These are phyloP conservation scores for Schizothorax lantsangensis DNA, from an alignment of 2,797 vertebrate genomes.

Conservation along the genomic window DNA sequence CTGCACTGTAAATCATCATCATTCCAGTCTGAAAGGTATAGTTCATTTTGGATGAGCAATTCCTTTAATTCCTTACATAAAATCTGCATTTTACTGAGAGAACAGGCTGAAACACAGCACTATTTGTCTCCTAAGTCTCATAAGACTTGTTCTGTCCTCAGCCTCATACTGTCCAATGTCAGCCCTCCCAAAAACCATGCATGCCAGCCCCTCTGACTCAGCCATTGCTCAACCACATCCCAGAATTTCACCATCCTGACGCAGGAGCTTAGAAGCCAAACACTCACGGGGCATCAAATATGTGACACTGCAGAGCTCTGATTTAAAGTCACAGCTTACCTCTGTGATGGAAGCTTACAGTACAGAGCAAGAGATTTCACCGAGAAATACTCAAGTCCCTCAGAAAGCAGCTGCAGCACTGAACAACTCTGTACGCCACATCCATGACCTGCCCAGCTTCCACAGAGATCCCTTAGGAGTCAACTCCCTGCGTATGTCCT, in stretches of 20 bases:
- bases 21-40: neutral
- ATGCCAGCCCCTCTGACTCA: conserved; percentile 8
- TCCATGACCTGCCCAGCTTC: conserved; percentile 25
- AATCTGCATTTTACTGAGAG: neutral
- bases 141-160: conserved; percentile 9
- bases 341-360: conserved; percentile 33
- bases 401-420: conserved; percentile 15
- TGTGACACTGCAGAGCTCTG: conserved; percentile 33
- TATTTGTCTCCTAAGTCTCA: neutral
- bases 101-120: conserved; percentile 3
- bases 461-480: conserved; percentile 17
- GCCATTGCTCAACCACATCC: conserved; percentile 9
- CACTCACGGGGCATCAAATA: conserved; percentile 38
- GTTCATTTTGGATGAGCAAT: neutral
- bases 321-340: conserved; percentile 44
- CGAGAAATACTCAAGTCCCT: conserved; percentile 22
- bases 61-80: neutral
- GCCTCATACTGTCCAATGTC: conserved; percentile 6
- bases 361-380: conserved; percentile 16
- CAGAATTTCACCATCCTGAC: conserved; percentile 34
- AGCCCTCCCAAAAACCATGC: conserved; percentile 16
- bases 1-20: neutral
- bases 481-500: neutral
- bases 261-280: conserved; percentile 31
- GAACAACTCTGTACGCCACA: conserved; percentile 8